phyloP scores from a whole-genome alignment of 2,113 vertebrate genomes.

The Cololabis saira region DNA sequence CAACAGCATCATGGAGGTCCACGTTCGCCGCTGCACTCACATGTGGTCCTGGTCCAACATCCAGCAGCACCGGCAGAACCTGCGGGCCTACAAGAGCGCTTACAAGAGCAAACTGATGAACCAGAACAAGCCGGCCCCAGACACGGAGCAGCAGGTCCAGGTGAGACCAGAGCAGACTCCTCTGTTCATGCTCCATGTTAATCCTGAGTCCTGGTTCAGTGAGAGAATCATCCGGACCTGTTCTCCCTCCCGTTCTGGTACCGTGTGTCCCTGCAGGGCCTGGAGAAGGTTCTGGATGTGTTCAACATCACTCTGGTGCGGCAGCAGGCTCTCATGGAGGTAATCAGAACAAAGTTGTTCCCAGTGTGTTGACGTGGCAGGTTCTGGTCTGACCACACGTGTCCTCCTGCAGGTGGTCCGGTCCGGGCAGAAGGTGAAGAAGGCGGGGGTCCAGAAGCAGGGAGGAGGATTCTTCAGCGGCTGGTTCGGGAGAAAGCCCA shows the following conservation, averaged over 20 bases:
- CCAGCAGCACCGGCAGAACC: slow-evolving; percentile 83
- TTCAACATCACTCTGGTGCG: slow-evolving; percentile 93
- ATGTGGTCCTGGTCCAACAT: slow-evolving; percentile 95
- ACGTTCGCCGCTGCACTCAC: slow-evolving; percentile 80
- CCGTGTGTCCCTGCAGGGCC: slow-evolving; percentile 76
- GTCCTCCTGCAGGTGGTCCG: slow-evolving; percentile 83
- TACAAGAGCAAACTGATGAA: slow-evolving; percentile 90
- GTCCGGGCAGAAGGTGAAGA: slow-evolving; percentile 93
- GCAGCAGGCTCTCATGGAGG: slow-evolving; percentile 96
- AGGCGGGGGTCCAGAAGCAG: slow-evolving; percentile 83
- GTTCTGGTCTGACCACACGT: background rate
- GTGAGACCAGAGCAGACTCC: slow-evolving; percentile 64
- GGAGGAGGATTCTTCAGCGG: slow-evolving; percentile 91
- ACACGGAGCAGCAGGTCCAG: slow-evolving; percentile 87
- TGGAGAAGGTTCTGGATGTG: slow-evolving; percentile 92
- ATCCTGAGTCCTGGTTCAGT: no score
- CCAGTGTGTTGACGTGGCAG: no score
- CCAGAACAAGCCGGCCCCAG: slow-evolving; percentile 84
- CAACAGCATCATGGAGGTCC: slow-evolving; percentile 89
- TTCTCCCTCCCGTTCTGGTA: no score
- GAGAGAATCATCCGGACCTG: no score
- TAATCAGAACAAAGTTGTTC: slow-evolving; percentile 22
- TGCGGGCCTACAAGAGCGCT: slow-evolving; percentile 86
- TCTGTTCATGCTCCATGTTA: no score
- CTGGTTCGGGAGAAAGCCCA: slow-evolving; percentile 87